phyloP scores from a whole-genome alignment of 1,140 invertebrate genomes.

The Drusus annulatus region DNA sequence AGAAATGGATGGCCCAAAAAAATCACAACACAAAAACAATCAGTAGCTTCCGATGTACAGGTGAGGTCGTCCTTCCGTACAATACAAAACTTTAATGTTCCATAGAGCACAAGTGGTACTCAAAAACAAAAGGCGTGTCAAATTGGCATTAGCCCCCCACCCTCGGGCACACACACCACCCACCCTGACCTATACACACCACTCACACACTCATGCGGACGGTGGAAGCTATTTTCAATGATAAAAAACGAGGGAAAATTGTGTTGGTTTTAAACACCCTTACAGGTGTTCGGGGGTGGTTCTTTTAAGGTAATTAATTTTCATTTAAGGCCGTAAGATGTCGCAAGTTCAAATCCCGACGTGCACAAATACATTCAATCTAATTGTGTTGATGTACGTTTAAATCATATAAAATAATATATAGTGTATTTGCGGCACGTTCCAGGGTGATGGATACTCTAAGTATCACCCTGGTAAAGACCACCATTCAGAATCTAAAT shows the following conservation, averaged over 20 bases:
- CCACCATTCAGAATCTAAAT: too few relatives aligned
- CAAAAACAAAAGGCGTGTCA: constrained; percentile 59
- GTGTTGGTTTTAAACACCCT: constrained; percentile 47
- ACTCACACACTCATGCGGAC: background rate
- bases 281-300: constrained; percentile 39
- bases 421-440: too few relatives aligned
- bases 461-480: too few relatives aligned
- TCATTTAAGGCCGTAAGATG: too few relatives aligned
- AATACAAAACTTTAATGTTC: constrained; percentile 57
- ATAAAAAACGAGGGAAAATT: constrained; percentile 47
- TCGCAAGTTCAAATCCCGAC: too few relatives aligned
- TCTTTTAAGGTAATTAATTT: background rate
- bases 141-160: constrained; percentile 58
- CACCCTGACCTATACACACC: background rate
- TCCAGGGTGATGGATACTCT: too few relatives aligned
- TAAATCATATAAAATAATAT: too few relatives aligned
- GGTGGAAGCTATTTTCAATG: constrained; percentile 33
- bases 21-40: constrained; percentile 32
- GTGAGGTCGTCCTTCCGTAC: constrained; percentile 43
- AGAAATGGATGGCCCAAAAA: background rate
- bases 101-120: constrained; percentile 58
- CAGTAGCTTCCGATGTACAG: constrained; percentile 14
- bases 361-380: too few relatives aligned
- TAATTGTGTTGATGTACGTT: too few relatives aligned
- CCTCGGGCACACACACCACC: constrained; percentile 25